Conservation (phyloP, 1,140 invertebrate genomes). For the Elysia chlorotica region DNA sequence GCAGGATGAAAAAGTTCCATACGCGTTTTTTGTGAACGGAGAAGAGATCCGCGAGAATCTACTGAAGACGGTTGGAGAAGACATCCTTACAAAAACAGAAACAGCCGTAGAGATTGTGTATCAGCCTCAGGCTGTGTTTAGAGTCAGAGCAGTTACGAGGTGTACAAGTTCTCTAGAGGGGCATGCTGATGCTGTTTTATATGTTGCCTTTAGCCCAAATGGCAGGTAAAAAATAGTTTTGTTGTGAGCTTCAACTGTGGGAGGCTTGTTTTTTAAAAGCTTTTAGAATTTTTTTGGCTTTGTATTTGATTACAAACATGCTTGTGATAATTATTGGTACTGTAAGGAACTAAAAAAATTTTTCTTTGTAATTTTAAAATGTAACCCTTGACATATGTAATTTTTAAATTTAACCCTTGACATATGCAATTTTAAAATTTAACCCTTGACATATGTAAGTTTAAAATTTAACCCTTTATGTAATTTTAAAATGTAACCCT, state of each 20-base stretch:
- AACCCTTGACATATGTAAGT: neutral
- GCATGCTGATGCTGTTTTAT: slow-evolving; percentile 95
- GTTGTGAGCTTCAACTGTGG: neutral
- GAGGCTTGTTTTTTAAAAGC: neutral
- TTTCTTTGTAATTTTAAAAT: neutral
- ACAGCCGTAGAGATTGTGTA: slow-evolving; percentile 84
- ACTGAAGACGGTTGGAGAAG: slow-evolving; percentile 71
- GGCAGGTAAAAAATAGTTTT: slow-evolving; percentile 67
- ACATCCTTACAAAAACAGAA: slow-evolving; percentile 68
- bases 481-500: too few species aligned
- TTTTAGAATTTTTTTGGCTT: neutral
- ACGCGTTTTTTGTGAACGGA: slow-evolving; percentile 88
- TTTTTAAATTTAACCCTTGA: neutral
- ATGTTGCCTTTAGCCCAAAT: slow-evolving; percentile 90
- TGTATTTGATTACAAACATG: neutral
- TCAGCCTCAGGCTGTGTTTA: slow-evolving; percentile 96
- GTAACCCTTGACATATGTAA: neutral
- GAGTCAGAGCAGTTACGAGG: slow-evolving; percentile 65
- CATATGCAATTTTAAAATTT: neutral
- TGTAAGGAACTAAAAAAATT: neutral
- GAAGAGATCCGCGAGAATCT: slow-evolving; percentile 82
- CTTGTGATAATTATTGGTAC: neutral
- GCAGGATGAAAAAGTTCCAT: slow-evolving; percentile 67
- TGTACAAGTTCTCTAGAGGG: slow-evolving; percentile 81
- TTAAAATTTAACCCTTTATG: neutral